A percentile compares a stretch with the other conserved stretches of the same genome.
Evolutionary conservation across 1,140 invertebrate species (phyloP).

Genomic region (Hylaeus anthracinus): DNA sequence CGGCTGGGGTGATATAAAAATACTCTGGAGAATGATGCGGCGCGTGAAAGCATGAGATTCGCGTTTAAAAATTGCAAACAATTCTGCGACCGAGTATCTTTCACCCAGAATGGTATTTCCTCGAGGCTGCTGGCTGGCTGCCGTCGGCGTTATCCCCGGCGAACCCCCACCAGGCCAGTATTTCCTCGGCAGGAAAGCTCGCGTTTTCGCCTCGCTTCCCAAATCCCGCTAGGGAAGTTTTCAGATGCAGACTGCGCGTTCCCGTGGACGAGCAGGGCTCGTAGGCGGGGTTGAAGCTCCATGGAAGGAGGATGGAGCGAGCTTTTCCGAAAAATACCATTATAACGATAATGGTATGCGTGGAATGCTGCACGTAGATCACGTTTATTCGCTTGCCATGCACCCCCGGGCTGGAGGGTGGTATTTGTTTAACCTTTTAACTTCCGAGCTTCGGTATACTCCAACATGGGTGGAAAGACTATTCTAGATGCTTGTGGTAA

Average conservation of each 20-base stretch:
- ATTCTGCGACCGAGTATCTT: constrained; percentile 44
- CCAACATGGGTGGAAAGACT: too few species aligned
- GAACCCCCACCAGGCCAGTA: constrained; percentile 60
- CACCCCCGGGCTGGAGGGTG: background rate
- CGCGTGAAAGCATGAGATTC: background rate
- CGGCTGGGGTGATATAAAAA: background rate
- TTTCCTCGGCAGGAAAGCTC: constrained; percentile 65
- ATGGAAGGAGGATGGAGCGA: constrained; percentile 26
- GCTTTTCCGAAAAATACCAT: constrained; percentile 77
- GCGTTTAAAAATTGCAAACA: constrained; percentile 40
- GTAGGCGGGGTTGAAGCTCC: constrained; percentile 24
- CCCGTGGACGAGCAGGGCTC: constrained; percentile 17
- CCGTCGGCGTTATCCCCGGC: constrained; percentile 47
- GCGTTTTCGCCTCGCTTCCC: constrained; percentile 73
- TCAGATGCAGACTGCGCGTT: constrained; percentile 42
- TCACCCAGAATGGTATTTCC: constrained; percentile 53
- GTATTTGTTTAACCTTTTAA: background rate
- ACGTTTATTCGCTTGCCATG: constrained; percentile 73
- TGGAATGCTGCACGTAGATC: constrained; percentile 74
- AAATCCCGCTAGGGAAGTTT: constrained; percentile 76
- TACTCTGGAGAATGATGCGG: background rate
- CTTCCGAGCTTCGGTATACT: too few species aligned
- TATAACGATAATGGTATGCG: constrained; percentile 80
- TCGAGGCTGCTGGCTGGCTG: constrained; percentile 50
- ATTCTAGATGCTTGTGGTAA: too few species aligned